Base-by-base conservation (phyloP, 2,888 invertebrate species). In the Lithosia quadra region DNA sequence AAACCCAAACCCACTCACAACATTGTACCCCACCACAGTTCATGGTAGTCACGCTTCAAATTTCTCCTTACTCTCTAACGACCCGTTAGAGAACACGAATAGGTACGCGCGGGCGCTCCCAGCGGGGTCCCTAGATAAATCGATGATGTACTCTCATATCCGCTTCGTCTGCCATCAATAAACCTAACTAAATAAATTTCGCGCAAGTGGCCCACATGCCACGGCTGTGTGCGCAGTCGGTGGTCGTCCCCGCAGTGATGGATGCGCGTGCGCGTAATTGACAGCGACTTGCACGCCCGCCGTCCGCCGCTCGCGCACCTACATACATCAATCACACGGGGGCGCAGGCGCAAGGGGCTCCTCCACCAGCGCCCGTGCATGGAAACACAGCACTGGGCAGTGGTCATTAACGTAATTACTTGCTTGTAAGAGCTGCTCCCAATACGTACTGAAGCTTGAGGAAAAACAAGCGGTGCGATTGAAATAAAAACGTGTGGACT, bases 251-350 rank as follows among this genome's bases (percentile, higher is more conserved):
- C 33, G 70, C 71, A 4, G 81, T 87, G 87, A 86, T 83, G 83
- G 86, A 87, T 85, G 87, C 79, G 83, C 84, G 79, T 72, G 81
- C 86, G 76, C 80, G 77, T 87, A 88, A 87, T 87, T 88, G 88
- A 87, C 88, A 88, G 87, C 80, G 77, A 78, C 83, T 69, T 72
- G 81, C 73, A 73, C 28, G 3, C 5, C 28, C 28, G n/a, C n/a
- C n/a, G n/a, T n/a, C n/a, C n/a, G n/a, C n/a, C n/a, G n/a, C n/a
- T n/a, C 77, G 75, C 71, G 18, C 10, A 63, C 75, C 72, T 76
- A 69, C 75, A 68, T 75, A 67, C 74, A 83, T 83, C 84, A 82
- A 78, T 80, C 79, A 75, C 49, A 60, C 39, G 56, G 22, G 59
- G 65, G 61, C 63, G 36, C 59, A 59, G 39, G 8, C 61, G 43